Evolutionary conservation across 2,888 invertebrate genomes (phyloP), one percentile per base, ranked within the genome.

Genomic region (Antitype chi): DNA sequence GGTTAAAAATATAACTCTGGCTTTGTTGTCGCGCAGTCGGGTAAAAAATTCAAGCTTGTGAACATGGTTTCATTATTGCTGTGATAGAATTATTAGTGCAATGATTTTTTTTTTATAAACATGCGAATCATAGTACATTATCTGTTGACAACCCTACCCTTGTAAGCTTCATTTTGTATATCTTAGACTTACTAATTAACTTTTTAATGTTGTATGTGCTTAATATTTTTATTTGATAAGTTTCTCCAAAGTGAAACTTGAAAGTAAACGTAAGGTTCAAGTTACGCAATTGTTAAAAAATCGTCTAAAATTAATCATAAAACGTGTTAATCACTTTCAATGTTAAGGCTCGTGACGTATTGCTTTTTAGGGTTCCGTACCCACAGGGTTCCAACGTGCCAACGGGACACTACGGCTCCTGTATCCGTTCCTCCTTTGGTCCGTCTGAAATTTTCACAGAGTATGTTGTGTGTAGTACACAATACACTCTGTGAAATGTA

Each of bases 241-340:
- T 86, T 86, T 85, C 86, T 80, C 84, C 15, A 20, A 80, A 80
- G 86, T 75, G 86, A 85, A 85, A 86, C 84, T 86, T 80, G 74
- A 73, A 84, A 84, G 84, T 77, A 43, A 86, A 49, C 55, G 62
- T 52, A 85, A 70, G 70, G 74, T 77, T 47, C 9, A 43, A 25
- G 17, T 85, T 86, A 75, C 66, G 76, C 53, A 85, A 76, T 69
- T 83, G 53, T 68, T 63, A 49, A 70, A 82, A 69, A 62, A 74
- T 84, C 59, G 64, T 74, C 57, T 59, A 68, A 82, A 78, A 75
- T 62, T 73, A 64, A 72, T 70, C 83, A 74, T 78, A 72, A 70
- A 74, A 84, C 17, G 32, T 66, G 20, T 38, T 68, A 49, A 72
- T 25, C 20, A 64, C 60, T 63, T 43, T 72, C 38, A 81, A 60